phyloP scores from a whole-genome alignment of 2,888 invertebrate genomes.

The Gymnocheta viridis region DNA sequence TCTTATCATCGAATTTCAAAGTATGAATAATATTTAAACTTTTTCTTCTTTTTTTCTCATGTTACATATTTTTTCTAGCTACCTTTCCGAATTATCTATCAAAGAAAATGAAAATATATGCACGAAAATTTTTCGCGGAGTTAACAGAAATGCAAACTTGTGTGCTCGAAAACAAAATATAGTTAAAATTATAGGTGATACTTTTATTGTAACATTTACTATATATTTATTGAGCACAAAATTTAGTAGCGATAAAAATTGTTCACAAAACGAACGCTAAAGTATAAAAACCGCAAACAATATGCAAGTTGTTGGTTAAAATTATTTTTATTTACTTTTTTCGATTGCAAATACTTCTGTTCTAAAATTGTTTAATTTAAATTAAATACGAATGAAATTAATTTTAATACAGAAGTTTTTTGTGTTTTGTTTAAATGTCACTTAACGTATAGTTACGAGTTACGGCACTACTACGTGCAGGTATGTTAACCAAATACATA shows the following conservation, averaged over 20 bases:
- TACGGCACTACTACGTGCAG: slow-evolving; percentile 2
- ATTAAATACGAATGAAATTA: slow-evolving; percentile 9
- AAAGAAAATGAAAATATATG: slow-evolving; percentile 81
- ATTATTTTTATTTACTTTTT: slow-evolving; percentile 28
- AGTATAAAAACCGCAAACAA: no score
- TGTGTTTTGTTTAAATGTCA: slow-evolving; percentile 6
- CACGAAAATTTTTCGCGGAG: slow-evolving; percentile 72
- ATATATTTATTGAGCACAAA: slow-evolving; percentile 45
- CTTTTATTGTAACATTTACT: neutral
- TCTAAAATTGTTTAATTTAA: slow-evolving; percentile 1
- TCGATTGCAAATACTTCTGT: neutral
- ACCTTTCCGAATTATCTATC: slow-evolving; percentile 83
- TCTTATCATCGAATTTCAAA: slow-evolving; percentile 86
- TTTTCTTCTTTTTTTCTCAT: neutral
- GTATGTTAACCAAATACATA: slow-evolving; percentile 23
- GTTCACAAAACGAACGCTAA: neutral
- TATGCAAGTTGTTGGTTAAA: slow-evolving; percentile 14
- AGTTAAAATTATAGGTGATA: neutral
- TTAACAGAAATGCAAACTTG: slow-evolving; percentile 81
- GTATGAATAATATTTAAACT: slow-evolving; percentile 71
- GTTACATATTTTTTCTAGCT: slow-evolving; percentile 72
- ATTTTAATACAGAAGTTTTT: slow-evolving; percentile 5
- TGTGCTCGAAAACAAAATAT: slow-evolving; percentile 54
- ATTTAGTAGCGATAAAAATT: neutral
- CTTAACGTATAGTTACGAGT: slow-evolving; percentile 13